Percentiles rank a stretch among this genome's conserved stretches.
These are phyloP conservation scores for Drosophila multiciliata DNA, from an alignment of 2,888 invertebrate species.

Conservation along the genomic window DNA sequence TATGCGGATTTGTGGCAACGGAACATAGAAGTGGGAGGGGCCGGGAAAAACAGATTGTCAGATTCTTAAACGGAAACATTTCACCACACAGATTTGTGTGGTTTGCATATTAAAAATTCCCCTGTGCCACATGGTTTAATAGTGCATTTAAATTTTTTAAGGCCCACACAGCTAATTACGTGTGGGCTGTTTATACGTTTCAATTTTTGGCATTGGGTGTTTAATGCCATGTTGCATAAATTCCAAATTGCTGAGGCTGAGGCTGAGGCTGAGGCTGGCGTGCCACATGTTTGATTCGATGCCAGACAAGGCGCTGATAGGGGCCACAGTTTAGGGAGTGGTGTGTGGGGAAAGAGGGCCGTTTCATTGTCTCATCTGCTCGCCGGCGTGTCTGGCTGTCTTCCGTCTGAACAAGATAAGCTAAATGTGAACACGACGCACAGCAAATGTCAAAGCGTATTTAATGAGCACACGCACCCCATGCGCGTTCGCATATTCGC, in stretches of 20 bases:
- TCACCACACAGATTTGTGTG: slow-evolving; percentile 49
- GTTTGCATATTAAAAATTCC: slow-evolving; percentile 45
- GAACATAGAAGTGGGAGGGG: background rate
- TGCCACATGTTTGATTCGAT: slow-evolving; percentile 65
- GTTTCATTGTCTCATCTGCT: slow-evolving; percentile 61
- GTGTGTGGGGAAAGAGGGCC: slow-evolving; percentile 2
- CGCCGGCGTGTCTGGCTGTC: slow-evolving; percentile 49
- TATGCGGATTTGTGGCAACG: slow-evolving; percentile 37
- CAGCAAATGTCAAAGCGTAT: slow-evolving; percentile 76
- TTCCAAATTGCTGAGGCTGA: slow-evolving; percentile 41
- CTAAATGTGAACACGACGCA: slow-evolving; percentile 59
- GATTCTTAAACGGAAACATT: slow-evolving; percentile 51
- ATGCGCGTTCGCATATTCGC: background rate
- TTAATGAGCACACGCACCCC: slow-evolving; percentile 60
- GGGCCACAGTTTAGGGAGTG: background rate
- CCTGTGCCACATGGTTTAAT: slow-evolving; percentile 48
- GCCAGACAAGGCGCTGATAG: slow-evolving; percentile 32
- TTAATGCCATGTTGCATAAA: slow-evolving; percentile 65
- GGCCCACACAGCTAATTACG: slow-evolving; percentile 69
- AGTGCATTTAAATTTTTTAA: slow-evolving; percentile 68
- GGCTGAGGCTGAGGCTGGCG: slow-evolving; percentile 44
- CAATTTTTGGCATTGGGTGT: slow-evolving; percentile 45
- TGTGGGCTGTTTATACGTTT: slow-evolving; percentile 59
- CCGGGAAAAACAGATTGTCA: slow-evolving; percentile 43
- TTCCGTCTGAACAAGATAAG: slow-evolving; percentile 68